Percentiles rank a stretch among this genome's conserved stretches.
Evolutionary conservation across 2,888 invertebrate species (phyloP).

Genomic region (Apantesis nais): DNA sequence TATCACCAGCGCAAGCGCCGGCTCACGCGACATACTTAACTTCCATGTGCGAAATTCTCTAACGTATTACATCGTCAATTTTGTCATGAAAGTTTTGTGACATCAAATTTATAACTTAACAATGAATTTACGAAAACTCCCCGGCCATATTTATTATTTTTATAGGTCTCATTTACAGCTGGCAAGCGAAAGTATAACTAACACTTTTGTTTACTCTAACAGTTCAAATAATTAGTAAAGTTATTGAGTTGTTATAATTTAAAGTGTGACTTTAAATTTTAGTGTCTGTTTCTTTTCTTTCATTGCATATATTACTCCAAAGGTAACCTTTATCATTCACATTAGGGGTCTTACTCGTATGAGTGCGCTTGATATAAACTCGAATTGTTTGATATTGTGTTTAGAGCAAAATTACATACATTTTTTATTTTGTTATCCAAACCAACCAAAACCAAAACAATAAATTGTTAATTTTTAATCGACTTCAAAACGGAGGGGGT

Average conservation of each 20-base stretch:
- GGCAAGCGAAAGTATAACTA: not conserved
- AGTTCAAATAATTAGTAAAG: too few relatives aligned
- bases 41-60: constrained; percentile 19
- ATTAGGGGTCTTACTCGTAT: not conserved
- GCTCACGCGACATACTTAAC: constrained; percentile 25
- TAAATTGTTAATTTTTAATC: too few relatives aligned
- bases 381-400: not conserved
- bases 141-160: constrained; percentile 4
- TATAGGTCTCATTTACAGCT: not conserved
- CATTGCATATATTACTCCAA: too few relatives aligned
- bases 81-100: constrained; percentile 21
- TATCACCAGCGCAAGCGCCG: constrained; percentile 27
- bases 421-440: too few relatives aligned
- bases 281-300: too few relatives aligned
- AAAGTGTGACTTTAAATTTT: too few relatives aligned
- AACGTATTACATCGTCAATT: constrained; percentile 23
- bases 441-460: too few relatives aligned
- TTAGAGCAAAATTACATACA: not conserved
- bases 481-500: too few relatives aligned
- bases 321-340: not conserved
- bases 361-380: not conserved
- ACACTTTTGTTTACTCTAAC: too few relatives aligned
- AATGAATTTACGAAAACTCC: constrained; percentile 13
- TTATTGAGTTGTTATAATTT: too few relatives aligned
- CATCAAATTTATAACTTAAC: constrained; percentile 9